phyloP scores from a whole-genome alignment of 2,797 vertebrate genomes.

The Schizopygopsis pylzovi region DNA sequence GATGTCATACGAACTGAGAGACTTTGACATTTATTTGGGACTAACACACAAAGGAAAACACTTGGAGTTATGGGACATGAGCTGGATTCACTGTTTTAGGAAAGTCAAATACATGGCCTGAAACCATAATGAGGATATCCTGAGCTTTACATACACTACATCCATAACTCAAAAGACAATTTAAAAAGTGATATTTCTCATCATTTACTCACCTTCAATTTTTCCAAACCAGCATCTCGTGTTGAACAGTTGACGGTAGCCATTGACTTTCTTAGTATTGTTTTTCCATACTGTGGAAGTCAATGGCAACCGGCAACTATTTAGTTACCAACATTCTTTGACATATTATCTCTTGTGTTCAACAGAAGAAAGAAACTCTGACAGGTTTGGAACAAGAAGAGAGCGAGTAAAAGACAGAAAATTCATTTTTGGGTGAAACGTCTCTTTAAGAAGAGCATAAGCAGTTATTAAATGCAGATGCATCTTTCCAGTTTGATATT shows the following conservation, averaged over 20 bases:
- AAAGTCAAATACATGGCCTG: neutral
- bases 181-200: neutral
- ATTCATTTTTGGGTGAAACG: neutral
- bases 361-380: neutral
- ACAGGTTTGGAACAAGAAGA: neutral
- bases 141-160: neutral
- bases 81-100: neutral
- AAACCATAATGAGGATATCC: neutral
- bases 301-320: neutral
- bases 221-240: too few species aligned
- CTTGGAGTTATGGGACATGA: slow-evolving; percentile 32
- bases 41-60: slow-evolving; percentile 66
- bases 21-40: slow-evolving; percentile 74
- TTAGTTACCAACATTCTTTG: neutral
- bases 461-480: neutral
- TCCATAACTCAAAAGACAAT: neutral
- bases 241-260: neutral
- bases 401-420: neutral
- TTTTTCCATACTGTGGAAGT: neutral
- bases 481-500: neutral
- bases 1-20: slow-evolving; percentile 69
- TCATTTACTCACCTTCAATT: neutral
- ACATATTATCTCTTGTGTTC: neutral
- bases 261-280: neutral
- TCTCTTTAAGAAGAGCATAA: neutral